Percentiles rank a stretch among this genome's conserved stretches.
Evolutionary conservation across 2,888 invertebrate genomes (phyloP).

Genomic region (Anticlea derivata): DNA sequence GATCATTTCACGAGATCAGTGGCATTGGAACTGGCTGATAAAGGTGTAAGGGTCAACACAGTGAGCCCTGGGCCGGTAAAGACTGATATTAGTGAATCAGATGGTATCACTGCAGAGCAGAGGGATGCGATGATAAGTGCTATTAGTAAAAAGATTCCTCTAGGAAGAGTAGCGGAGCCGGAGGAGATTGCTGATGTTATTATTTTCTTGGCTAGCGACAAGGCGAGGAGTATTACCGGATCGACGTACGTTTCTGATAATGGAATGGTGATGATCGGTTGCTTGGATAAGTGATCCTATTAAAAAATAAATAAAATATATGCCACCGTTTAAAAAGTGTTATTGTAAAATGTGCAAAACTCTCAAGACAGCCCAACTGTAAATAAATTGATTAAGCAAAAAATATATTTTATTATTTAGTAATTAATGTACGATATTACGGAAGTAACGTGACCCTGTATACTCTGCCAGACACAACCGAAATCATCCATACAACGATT

Average conservation of each 20-base stretch:
- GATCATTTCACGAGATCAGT: slow-evolving; percentile 94
- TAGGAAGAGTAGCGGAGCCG: neutral
- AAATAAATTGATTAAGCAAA: too few relatives aligned
- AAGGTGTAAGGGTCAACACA: slow-evolving; percentile 90
- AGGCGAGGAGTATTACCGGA: slow-evolving; percentile 93
- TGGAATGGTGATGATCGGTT: neutral
- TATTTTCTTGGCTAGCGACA: slow-evolving; percentile 91
- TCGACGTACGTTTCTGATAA: slow-evolving; percentile 49
- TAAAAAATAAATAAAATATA: too few relatives aligned
- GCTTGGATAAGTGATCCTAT: neutral
- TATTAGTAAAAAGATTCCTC: neutral
- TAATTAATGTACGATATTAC: too few relatives aligned
- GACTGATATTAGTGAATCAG: slow-evolving; percentile 66
- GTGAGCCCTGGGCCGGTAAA: slow-evolving; percentile 93
- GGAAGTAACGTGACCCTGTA: too few relatives aligned
- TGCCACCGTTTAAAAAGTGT: too few relatives aligned
- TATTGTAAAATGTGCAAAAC: too few relatives aligned
- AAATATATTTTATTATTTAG: too few relatives aligned
- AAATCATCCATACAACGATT: too few relatives aligned
- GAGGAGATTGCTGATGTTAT: slow-evolving; percentile 91
- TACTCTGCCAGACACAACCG: too few relatives aligned
- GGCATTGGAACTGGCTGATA: slow-evolving; percentile 89
- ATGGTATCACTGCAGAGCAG: neutral
- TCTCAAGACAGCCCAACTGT: too few relatives aligned
- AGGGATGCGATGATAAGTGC: neutral